Base-by-base conservation (phyloP, 2,113 vertebrate species). In the Pontoporia blainvillei region DNA sequence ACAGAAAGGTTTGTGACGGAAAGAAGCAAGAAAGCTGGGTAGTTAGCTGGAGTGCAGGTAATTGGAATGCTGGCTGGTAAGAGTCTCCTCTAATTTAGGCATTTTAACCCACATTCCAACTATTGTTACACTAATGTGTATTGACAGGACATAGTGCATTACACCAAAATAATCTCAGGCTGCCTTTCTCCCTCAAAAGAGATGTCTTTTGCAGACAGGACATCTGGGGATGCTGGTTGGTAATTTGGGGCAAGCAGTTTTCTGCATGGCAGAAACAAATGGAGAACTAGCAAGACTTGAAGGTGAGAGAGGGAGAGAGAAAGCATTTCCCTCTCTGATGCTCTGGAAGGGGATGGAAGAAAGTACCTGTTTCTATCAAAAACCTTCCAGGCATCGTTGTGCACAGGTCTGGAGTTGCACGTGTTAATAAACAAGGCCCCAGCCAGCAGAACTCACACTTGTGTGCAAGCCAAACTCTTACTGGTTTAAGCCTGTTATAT, bases 61-160 rank as follows among this genome's bases (percentile, higher is more conserved):
- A 96, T 97, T 97, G 98, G 97, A 86, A 95, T 82, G 90, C 18
- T 9, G 49, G 93, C 92, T 97, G 98, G 96, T 96, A 95, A 92
- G 96, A 96, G 96, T 94, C 94, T 87, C 54, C 97, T 95, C 85
- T 97, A 97, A 98, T 97, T 97, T 91, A 97, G 96, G 96, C 96
- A 94, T 98, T 98, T 98, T 97, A 96, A 97, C 97, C 96, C 95
- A 72, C 90, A 90, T 97, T 98, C 98, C 78, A 85, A 91, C 96
- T 96, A 96, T 87, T 97, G 96, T 97, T 97, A 96, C 93, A 0
- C 69, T 95, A 96, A 98, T 93, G 97, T 96, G 96, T 96, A 90
- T 91, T 93, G 97, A 98, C 96, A 97, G 96, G 95, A 96, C 97
- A 96, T 93, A 95, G 97, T 84, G 96, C 86, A 69, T 97, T 86